Evolutionary conservation across 2,888 invertebrate genomes (phyloP).

Genomic region (Parnassius orleans): DNA sequence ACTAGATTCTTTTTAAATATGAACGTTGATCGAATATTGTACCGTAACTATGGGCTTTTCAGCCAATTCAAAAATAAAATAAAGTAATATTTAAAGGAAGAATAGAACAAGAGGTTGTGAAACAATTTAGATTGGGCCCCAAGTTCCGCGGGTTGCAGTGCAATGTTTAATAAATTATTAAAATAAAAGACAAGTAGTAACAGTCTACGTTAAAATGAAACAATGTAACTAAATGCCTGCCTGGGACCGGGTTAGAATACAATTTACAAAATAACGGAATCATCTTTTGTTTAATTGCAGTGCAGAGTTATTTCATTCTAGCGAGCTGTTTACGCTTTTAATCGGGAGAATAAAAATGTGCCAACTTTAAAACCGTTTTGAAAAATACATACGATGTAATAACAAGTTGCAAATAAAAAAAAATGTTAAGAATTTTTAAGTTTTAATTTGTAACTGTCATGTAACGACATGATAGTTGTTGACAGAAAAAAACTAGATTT

Average conservation of each 20-base stretch:
- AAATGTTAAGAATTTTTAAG: too few relatives aligned
- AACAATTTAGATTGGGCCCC: conserved; percentile 59
- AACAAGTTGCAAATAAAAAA: too few relatives aligned
- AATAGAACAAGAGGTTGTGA: conserved; percentile 56
- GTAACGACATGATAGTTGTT: too few relatives aligned
- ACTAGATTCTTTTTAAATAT: conserved; percentile 72
- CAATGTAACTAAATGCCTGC: conserved; percentile 59
- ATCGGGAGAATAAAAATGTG: too few relatives aligned
- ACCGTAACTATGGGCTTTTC: conserved; percentile 57
- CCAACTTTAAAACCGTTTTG: too few relatives aligned
- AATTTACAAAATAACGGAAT: conserved; percentile 57
- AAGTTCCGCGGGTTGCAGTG: conserved; percentile 59
- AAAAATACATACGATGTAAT: too few relatives aligned
- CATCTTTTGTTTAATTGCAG: conserved; percentile 18
- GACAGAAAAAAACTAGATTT: too few relatives aligned
- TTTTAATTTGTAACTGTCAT: too few relatives aligned
- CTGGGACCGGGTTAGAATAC: conserved; percentile 64
- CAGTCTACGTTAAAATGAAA: conserved; percentile 57
- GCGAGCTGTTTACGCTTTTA: too few relatives aligned
- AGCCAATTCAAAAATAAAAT: too few relatives aligned
- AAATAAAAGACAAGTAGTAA: conserved; percentile 52
- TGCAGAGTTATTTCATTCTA: background rate
- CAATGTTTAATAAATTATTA: conserved; percentile 62
- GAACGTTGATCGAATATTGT: conserved; percentile 54
- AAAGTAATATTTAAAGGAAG: conserved; percentile 55